phyloP scores from a whole-genome alignment of 2,888 invertebrate species.

The Apantesis nais region DNA sequence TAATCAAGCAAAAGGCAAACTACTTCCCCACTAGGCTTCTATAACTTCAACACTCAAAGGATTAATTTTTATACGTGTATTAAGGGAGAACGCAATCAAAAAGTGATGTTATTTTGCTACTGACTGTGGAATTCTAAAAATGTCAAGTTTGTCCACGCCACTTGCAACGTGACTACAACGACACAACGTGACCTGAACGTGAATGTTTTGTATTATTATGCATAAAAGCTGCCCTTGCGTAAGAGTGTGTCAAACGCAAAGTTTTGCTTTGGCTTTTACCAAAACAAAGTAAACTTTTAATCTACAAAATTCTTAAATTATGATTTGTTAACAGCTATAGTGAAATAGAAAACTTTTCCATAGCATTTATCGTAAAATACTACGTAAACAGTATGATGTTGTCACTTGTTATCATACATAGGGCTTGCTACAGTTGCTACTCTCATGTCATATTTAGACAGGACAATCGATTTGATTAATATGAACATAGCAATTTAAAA shows the following conservation, averaged over 20 bases:
- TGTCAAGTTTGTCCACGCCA: slow-evolving; percentile 79
- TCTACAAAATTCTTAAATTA: background rate
- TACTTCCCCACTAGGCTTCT: slow-evolving; percentile 15
- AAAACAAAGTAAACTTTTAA: background rate
- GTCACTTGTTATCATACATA: no score
- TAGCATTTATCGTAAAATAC: no score
- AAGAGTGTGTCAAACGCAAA: background rate
- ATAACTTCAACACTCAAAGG: slow-evolving; percentile 41
- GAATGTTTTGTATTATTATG: slow-evolving; percentile 30
- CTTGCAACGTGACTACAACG: slow-evolving; percentile 85
- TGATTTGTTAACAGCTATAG: background rate
- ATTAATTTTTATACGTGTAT: slow-evolving; percentile 29
- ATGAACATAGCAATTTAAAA: no score
- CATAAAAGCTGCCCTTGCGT: background rate
- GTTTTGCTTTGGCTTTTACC: background rate
- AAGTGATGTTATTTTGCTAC: slow-evolving; percentile 36
- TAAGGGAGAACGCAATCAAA: slow-evolving; percentile 30
- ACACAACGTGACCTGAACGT: slow-evolving; percentile 54
- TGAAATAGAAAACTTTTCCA: no score
- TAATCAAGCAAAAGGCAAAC: background rate
- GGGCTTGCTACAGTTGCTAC: no score
- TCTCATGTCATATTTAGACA: no score
- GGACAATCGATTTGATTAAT: no score
- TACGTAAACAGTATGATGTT: no score
- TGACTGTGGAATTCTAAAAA: slow-evolving; percentile 45